Conservation (phyloP, 2,797 vertebrate species). For the Falco novaeseelandiae region DNA sequence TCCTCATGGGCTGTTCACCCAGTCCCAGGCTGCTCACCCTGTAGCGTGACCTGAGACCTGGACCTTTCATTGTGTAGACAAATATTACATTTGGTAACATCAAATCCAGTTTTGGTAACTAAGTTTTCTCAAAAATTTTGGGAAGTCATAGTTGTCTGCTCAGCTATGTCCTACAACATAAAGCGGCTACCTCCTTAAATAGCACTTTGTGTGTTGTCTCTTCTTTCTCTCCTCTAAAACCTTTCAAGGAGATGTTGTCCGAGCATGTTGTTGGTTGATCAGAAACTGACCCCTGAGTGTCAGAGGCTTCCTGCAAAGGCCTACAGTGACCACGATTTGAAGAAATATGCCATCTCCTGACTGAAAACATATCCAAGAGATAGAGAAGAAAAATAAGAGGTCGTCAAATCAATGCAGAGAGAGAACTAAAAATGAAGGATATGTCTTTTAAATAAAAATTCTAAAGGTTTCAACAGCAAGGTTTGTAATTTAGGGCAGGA, state of each 20-base stretch:
- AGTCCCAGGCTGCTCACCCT: neutral
- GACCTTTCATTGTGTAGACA: neutral
- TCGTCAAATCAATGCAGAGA: neutral
- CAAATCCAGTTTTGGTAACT: neutral
- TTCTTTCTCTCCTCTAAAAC: neutral
- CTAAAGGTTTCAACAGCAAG: neutral
- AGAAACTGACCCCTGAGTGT: neutral
- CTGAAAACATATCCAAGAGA: neutral
- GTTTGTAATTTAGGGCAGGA: neutral
- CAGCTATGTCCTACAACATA: neutral
- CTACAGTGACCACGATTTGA: neutral
- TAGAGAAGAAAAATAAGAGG: neutral
- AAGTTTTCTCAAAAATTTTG: neutral
- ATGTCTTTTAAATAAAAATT: neutral
- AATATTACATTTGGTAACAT: neutral
- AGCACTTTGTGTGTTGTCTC: rapidly evolving
- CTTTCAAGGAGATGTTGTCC: neutral
- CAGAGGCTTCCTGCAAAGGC: neutral
- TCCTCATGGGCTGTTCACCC: neutral
- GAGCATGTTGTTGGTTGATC: rapidly evolving
- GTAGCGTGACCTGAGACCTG: neutral
- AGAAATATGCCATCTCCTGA: neutral
- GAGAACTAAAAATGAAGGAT: neutral
- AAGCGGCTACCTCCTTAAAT: neutral
- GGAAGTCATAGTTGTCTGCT: neutral